Percentiles rank a stretch among this genome's conserved stretches.
These are phyloP conservation scores for Apodemus sylvaticus DNA, from an alignment of 2,113 vertebrate species.

Conservation along the genomic window DNA sequence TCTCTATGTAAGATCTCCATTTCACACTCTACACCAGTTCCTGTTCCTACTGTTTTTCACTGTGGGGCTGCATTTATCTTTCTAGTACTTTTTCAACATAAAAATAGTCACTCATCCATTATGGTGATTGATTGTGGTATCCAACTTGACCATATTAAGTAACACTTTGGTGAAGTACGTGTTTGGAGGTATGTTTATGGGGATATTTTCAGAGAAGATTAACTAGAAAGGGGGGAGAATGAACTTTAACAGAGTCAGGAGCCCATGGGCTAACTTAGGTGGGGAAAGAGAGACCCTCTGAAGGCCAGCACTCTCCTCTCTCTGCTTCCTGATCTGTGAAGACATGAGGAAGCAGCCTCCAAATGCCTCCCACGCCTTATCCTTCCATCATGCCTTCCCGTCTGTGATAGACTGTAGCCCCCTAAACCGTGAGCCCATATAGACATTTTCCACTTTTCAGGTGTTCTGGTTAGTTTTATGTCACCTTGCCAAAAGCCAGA, in stretches of 20 bases:
- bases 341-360: background rate
- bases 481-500: background rate
- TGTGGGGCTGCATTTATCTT: background rate
- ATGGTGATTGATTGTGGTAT: background rate
- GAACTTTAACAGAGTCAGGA: background rate
- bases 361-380: background rate
- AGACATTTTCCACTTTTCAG: background rate
- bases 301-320: background rate
- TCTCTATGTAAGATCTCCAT: background rate
- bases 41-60: background rate
- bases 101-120: background rate
- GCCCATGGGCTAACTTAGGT: background rate
- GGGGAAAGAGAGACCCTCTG: fast-evolving
- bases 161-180: background rate
- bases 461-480: background rate
- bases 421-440: background rate
- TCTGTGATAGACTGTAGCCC: background rate
- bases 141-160: background rate
- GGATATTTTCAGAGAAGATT: background rate
- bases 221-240: too few relatives aligned
- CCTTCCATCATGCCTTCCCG: background rate
- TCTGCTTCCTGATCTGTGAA: background rate
- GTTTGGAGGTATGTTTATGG: background rate
- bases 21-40: background rate
- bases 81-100: conserved; percentile 3